Evolutionary conservation across 2,113 vertebrate genomes (phyloP), one percentile per base, ranked within the genome.

Genomic region (Coturnix japonica): DNA sequence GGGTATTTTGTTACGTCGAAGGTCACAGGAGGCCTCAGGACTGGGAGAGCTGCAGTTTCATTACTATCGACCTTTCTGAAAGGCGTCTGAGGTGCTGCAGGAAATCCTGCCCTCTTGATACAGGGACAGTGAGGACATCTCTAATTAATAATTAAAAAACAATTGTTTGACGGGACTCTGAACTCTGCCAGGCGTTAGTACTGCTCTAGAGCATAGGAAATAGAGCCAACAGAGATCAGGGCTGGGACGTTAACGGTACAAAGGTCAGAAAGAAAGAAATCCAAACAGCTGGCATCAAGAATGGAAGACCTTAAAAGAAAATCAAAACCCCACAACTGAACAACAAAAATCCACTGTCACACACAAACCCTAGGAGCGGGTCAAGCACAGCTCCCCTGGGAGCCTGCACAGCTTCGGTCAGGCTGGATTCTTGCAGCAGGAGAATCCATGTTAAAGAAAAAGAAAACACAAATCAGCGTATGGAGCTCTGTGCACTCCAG

Each of bases 391-490:
- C 7, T 31, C 76, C 25, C 65, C 51, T 5, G 51, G 25, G 57
- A 90, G n/a, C 54, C 78, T 25, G 81, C 14, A 77, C 51, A 83
- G 54, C 39, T 60, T 4, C 0, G 21, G 9, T 22, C 89, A n/a
- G 43, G 60, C 60, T 57, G 79, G 67, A 72, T 20, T 89, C 74
- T 87, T 6, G 43, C 39, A 23, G 67, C 35, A 77, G 51, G 22
- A 65, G 41, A 1, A n/a, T 13, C 57, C 3, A 3, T 7, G 65
- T 6, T 17, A n/a, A n/a, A 31, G 7, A 7, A 57, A 70, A 46
- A 12, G 47, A 81, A 30, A 37, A 37, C 7, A 35, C 2, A 26
- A 37, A 13, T 13, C 28, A 54, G 65, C 6, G 35, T 1, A 0
- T 54, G 18, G 74, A 7, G 4, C 23, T 47, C 80, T 4, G 56